Evolutionary conservation across 2,888 invertebrate species (phyloP).

Genomic region (Pandemis heparana): DNA sequence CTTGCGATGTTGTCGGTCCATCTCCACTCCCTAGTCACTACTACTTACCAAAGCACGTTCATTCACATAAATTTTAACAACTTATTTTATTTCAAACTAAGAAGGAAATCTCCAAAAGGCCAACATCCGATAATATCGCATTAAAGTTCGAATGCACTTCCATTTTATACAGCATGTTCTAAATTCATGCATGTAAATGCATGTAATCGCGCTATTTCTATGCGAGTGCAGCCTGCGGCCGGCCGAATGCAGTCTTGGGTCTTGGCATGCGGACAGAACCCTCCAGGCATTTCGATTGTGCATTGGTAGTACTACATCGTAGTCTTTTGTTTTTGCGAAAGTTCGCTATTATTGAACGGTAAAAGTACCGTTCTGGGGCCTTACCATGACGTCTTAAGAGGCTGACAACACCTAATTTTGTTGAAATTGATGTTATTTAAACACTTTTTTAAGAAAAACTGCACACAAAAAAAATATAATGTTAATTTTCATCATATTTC

Average conservation of each 20-base stretch:
- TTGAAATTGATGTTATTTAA: no score
- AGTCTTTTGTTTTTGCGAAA: background rate
- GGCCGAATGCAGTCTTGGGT: background rate
- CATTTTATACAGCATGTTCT: constrained; percentile 3
- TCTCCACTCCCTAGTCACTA: no score
- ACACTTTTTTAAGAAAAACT: no score
- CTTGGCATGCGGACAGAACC: background rate
- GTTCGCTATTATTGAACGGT: no score
- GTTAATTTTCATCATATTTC: no score
- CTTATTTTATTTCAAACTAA: background rate
- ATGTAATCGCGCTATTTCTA: background rate
- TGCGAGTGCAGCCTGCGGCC: background rate
- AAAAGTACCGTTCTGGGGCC: no score
- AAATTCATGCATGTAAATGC: background rate
- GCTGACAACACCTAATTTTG: no score
- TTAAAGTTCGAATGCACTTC: background rate
- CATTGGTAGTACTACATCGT: background rate
- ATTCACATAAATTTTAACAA: no score
- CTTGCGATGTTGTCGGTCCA: no score
- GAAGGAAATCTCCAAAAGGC: background rate
- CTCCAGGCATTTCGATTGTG: background rate
- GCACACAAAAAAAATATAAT: no score
- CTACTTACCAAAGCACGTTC: no score
- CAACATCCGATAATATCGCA: background rate
- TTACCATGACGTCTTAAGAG: no score